Percentiles rank a stretch among this genome's conserved stretches.
Conservation (phyloP, 2,888 invertebrate species). For the Tetranychus truncatus region DNA sequence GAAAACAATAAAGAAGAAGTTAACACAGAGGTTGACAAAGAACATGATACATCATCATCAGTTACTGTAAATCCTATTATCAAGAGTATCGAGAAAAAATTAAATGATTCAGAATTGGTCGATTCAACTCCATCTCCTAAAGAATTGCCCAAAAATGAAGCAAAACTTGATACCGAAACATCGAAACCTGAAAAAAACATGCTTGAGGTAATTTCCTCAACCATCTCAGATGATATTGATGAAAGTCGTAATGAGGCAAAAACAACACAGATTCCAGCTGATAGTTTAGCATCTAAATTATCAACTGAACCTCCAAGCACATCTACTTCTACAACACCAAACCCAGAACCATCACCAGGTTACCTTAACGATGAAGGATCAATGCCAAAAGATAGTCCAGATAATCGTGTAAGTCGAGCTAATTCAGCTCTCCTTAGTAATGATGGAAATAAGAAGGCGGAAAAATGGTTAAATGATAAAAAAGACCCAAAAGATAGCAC, state of each 20-base stretch:
- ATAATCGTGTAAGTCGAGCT: constrained; percentile 5
- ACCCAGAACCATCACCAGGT: not conserved
- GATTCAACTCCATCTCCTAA: too few species aligned
- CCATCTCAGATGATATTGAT: too few species aligned
- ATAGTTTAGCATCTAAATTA: too few species aligned
- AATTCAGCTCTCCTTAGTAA: not conserved
- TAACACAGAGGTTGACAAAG: not conserved
- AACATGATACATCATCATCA: not conserved
- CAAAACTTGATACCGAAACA: too few species aligned
- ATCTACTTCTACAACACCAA: not conserved
- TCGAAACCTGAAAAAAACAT: too few species aligned
- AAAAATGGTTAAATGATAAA: not conserved
- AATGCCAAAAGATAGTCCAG: not conserved
- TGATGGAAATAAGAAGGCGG: not conserved
- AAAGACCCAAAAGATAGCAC: not conserved
- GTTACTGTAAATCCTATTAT: not conserved
- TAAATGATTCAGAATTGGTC: too few species aligned
- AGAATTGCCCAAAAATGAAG: too few species aligned
- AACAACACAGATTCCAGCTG: too few species aligned
- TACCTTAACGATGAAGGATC: not conserved
- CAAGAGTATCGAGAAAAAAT: too few species aligned
- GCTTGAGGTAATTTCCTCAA: too few species aligned
- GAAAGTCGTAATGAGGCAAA: too few species aligned
- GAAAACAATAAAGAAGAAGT: not conserved
- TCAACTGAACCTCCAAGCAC: not conserved